A percentile compares a stretch with the other conserved stretches of the same genome.
These are phyloP conservation scores for Candidula unifasciata DNA, from an alignment of 2,888 invertebrate genomes.

Conservation along the genomic window DNA sequence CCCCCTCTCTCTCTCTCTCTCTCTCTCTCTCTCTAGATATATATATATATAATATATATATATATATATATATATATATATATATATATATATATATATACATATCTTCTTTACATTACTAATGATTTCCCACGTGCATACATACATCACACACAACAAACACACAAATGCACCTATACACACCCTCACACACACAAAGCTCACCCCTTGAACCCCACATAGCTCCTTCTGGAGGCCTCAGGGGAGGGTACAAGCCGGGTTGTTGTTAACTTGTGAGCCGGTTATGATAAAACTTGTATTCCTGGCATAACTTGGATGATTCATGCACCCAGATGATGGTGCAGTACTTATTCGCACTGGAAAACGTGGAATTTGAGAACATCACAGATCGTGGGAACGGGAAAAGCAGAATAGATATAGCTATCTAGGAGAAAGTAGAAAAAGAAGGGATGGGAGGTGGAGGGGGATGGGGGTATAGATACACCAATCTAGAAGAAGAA, in stretches of 20 bases:
- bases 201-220: background rate
- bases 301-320: background rate
- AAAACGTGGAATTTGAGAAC: too few species aligned
- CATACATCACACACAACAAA: background rate
- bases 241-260: background rate
- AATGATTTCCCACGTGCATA: background rate
- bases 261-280: background rate
- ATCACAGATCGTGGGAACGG: too few species aligned
- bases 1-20: background rate
- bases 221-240: background rate
- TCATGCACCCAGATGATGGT: background rate
- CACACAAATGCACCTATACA: background rate
- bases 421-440: too few species aligned
- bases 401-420: too few species aligned
- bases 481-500: too few species aligned
- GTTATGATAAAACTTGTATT: slow-evolving; percentile 10
- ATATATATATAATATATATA: background rate
- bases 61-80: too few species aligned
- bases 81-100: background rate
- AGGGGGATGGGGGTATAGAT: too few species aligned
- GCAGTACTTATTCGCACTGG: too few species aligned
- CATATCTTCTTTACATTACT: background rate
- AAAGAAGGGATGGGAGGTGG: too few species aligned
- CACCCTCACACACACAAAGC: background rate
- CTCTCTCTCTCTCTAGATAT: background rate